Conservation (phyloP, 2,797 vertebrate species). For the Gadopsis marmoratus region DNA sequence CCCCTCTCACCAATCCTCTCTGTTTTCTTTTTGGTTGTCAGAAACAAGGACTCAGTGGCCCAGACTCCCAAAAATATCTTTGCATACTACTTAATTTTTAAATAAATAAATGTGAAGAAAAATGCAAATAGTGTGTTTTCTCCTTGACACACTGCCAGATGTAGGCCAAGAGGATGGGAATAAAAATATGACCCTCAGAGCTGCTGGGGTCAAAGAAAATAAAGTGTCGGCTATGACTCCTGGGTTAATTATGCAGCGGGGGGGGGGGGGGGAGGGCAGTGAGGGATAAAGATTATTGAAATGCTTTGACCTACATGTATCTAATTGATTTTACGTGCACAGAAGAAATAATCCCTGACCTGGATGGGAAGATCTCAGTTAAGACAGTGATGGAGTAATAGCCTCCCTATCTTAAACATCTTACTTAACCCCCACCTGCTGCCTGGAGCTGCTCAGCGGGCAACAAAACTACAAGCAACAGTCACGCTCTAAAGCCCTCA, state of each 20-base stretch:
- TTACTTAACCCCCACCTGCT: slow-evolving; percentile 16
- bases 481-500: neutral
- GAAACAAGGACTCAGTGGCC: neutral
- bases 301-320: slow-evolving; percentile 29
- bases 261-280: neutral
- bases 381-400: neutral
- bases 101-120: slow-evolving; percentile 13
- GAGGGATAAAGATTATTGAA: slow-evolving; percentile 57
- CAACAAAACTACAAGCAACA: slow-evolving; percentile 6
- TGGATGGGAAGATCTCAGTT: neutral
- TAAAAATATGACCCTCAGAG: slow-evolving; percentile 36
- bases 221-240: slow-evolving; percentile 20
- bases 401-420: neutral
- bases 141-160: slow-evolving; percentile 14
- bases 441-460: neutral
- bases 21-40: slow-evolving; percentile 21
- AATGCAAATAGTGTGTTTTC: slow-evolving; percentile 25
- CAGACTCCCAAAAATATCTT: neutral
- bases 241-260: slow-evolving; percentile 56
- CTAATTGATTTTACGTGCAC: slow-evolving; percentile 37
- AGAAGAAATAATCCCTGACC: slow-evolving; percentile 7
- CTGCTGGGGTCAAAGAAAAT: slow-evolving; percentile 43
- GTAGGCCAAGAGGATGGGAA: neutral
- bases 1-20: neutral
- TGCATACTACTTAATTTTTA: slow-evolving; percentile 6